A percentile compares a stretch with the other conserved stretches of the same genome.
Conservation (phyloP, 1,140 invertebrate species). For the Nebria ingens region DNA sequence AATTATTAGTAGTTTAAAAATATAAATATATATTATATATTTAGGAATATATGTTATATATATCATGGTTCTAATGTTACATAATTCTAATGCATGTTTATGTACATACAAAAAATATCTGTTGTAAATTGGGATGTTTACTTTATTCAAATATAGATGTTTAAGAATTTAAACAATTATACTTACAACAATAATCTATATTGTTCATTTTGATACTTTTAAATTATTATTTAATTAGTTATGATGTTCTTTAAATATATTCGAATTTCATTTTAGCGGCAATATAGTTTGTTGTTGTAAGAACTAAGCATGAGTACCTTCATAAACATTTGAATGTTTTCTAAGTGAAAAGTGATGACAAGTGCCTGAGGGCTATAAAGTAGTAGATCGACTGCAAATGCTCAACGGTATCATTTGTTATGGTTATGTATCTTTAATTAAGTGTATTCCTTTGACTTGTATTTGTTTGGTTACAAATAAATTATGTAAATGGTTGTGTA, state of each 20-base stretch:
- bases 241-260: neutral
- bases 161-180: neutral
- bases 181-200: neutral
- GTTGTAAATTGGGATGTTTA: neutral
- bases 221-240: neutral
- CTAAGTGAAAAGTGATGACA: neutral
- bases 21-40: neutral
- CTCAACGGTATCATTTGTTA: too few relatives aligned
- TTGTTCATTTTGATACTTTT: neutral
- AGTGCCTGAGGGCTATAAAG: neutral
- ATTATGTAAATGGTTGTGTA: too few relatives aligned
- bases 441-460: too few relatives aligned
- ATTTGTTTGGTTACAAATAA: too few relatives aligned
- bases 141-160: neutral
- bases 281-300: neutral
- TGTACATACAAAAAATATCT: neutral
- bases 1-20: neutral
- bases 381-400: neutral
- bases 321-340: neutral
- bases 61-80: neutral
- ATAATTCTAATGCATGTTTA: neutral
- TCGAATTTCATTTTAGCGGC: too few relatives aligned
- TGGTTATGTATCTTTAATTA: too few relatives aligned
- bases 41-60: neutral
- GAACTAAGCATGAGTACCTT: neutral